Base-by-base conservation (phyloP, 2,797 vertebrate genomes). In the Micropoecilia bifurca region DNA sequence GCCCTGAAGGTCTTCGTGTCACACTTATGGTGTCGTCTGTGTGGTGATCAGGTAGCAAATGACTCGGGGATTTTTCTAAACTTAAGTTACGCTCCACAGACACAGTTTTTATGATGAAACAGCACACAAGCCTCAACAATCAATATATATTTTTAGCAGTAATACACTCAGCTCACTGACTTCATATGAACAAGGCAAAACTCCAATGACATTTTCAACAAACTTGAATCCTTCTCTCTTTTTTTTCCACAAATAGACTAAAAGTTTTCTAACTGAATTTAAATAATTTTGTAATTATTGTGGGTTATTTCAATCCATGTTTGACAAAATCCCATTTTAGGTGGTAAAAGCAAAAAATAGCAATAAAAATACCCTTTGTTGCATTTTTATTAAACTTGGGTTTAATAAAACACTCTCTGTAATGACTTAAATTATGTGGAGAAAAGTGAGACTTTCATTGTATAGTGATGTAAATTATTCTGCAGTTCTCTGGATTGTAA, bases 1-100 rank as follows among this genome's bases (percentile, higher is more conserved):
- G 39, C 77, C 88, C 83, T 7, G 59, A 46, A 84, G 83, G 80
- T 71, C 79, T 41, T 33, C 0, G 2, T 81, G 85, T 85, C 77
- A 75, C 73, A 50, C 47, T 57, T 39, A 39, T 79, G 80, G 80
- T 68, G 75, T 45, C 1, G 12, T 74, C 39, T 69, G 53, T 45
- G 22, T 80, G n/a, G 36, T 55, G 45, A 81, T 80, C 76, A 84
- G 5, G 20, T 22, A 59, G 74, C 28, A 71, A 75, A 55, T 84
- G 87, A 76, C 80, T 83, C 9, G 18, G 10, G 83, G 71, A 33
- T 16, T 33, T 45, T 36, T 63, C 47, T 69, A 20, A 81, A 75
- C 22, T 74, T 16, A 14, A 55, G n/a, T 74, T 66, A 53, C 59
- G 14, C 43, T 61, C 71, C 77, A 73, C 20, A 74, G 71, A 66